A percentile compares a stretch with the other conserved stretches of the same genome.
phyloP scores from a whole-genome alignment of 2,797 vertebrate species.

The Hemitrygon akajei region DNA sequence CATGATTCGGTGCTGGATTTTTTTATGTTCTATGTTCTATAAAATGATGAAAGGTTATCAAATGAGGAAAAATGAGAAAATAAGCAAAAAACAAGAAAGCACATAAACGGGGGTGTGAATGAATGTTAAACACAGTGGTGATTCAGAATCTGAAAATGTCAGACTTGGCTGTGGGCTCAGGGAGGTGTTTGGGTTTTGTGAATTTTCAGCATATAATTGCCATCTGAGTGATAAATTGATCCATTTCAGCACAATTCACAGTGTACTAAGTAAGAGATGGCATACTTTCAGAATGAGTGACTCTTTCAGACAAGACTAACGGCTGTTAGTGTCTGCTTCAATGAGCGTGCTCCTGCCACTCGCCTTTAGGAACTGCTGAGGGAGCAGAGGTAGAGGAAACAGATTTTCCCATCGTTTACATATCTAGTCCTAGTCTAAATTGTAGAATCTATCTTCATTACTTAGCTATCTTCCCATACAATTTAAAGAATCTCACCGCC shows the following conservation, averaged over 20 bases:
- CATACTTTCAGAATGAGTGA: background rate
- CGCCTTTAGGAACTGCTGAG: background rate
- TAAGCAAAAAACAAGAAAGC: background rate
- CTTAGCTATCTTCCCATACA: too few relatives aligned
- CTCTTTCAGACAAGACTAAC: background rate
- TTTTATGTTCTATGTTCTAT: too few relatives aligned
- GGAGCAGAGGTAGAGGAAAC: background rate
- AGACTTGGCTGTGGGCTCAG: background rate
- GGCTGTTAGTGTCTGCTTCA: background rate
- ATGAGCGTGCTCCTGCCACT: background rate
- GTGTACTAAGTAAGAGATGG: background rate
- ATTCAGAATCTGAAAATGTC: background rate
- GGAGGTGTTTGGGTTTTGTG: background rate
- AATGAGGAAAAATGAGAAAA: background rate
- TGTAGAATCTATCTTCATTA: background rate
- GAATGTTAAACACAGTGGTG: background rate
- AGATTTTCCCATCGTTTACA: background rate
- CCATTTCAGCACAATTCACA: background rate
- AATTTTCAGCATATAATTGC: background rate
- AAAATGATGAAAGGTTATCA: background rate
- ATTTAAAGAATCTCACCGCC: background rate
- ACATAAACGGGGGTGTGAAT: background rate
- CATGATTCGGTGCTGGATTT: too few relatives aligned
- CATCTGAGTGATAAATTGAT: background rate
- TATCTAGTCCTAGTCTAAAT: background rate